A percentile compares a stretch with the other conserved stretches of the same genome.
Conservation (phyloP, 2,797 vertebrate species). For the Ispidina picta region DNA sequence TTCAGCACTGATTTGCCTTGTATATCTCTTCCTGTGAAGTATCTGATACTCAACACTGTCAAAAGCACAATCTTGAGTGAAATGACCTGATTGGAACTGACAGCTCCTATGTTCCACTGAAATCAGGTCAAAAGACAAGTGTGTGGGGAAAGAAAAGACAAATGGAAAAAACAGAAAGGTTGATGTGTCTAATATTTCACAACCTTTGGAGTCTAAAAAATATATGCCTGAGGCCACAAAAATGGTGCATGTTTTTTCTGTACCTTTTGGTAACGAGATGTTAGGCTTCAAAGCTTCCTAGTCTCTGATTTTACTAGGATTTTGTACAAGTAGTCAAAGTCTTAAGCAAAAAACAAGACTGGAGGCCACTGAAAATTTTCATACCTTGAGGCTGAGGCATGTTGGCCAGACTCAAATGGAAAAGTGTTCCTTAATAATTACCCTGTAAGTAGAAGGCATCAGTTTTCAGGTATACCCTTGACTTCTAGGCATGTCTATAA, state of each 20-base stretch:
- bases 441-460: neutral
- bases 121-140: constrained; percentile 65
- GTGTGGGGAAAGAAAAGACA: constrained; percentile 38
- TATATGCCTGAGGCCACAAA: neutral
- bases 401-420: neutral
- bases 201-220: neutral
- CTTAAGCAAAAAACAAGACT: neutral
- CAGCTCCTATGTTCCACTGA: constrained; percentile 41
- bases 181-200: constrained; percentile 36
- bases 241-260: neutral
- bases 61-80: neutral
- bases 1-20: neutral
- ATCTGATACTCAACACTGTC: neutral
- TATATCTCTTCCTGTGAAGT: neutral
- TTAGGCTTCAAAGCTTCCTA: neutral
- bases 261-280: neutral
- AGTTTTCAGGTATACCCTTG: neutral
- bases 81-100: constrained; percentile 51
- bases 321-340: neutral
- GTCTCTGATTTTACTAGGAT: neutral
- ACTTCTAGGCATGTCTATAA: neutral
- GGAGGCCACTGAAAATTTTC: neutral
- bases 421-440: neutral
- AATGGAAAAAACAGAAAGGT: constrained; percentile 36
- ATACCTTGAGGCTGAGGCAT: neutral